Evolutionary conservation across 2,797 vertebrate species (phyloP).

Genomic region (Acanthiza pusilla): DNA sequence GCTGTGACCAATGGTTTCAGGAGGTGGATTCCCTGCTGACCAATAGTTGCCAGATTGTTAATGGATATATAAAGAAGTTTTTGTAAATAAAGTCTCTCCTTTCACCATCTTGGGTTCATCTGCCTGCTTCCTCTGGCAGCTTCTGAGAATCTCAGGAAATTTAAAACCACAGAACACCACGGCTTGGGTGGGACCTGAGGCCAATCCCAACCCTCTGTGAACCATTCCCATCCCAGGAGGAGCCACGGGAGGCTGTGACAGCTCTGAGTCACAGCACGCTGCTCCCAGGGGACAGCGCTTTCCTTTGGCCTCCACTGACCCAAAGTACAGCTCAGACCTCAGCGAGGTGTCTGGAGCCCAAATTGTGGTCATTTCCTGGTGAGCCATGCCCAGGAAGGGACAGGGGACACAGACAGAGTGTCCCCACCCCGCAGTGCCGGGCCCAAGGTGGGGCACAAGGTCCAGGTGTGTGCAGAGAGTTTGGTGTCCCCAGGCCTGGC

Average conservation of each 20-base stretch:
- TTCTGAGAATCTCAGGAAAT: no score
- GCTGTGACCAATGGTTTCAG: no score
- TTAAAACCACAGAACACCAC: no score
- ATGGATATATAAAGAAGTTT: no score
- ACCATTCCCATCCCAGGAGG: neutral
- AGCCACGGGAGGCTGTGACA: neutral
- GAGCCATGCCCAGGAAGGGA: neutral
- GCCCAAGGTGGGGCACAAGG: rapidly evolving
- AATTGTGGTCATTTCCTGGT: neutral
- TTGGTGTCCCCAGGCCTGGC: neutral
- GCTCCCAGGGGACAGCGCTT: neutral
- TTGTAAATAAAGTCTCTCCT: no score
- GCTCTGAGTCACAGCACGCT: neutral
- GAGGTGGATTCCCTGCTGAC: no score
- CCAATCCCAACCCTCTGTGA: neutral
- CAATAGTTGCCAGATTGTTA: no score
- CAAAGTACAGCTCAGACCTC: rapidly evolving
- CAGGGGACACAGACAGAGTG: rapidly evolving
- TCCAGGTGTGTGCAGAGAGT: neutral
- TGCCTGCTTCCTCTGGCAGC: no score
- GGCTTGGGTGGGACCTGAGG: neutral
- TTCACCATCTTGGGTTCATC: no score
- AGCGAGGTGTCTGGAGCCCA: rapidly evolving
- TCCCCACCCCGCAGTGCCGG: neutral
- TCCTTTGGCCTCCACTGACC: neutral